Evolutionary conservation across 2,113 vertebrate genomes (phyloP), one percentile per base, ranked within the genome.

Genomic region (human): DNA sequence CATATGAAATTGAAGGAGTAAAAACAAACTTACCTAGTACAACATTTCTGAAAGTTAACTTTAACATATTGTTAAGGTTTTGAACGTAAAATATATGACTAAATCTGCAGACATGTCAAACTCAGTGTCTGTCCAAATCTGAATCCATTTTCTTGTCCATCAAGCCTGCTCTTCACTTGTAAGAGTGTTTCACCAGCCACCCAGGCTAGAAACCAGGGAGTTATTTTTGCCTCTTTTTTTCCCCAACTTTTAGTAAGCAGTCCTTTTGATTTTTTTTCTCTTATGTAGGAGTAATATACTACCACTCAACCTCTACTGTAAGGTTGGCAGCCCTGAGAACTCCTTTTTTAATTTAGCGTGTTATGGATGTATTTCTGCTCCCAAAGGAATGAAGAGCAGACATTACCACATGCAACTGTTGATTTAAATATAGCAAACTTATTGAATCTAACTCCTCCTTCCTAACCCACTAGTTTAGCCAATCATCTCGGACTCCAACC

Each of bases 261-360:
- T 64, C 48, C 90, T 70, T 43, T 8, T 50, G 8, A 59, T 52
- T 73, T 40, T 43, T 73, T 75, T 40, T 59, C n/a, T 89, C 70
- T 38, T 40, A 57, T 97, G 96, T 98, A 97, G 96, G 97, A 98
- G 93, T 97, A 98, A 97, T 97, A 98, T 97, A 98, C 98, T 98
- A 97, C 98, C 48, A 79, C 95, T 94, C 97, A 98, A 96, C 97
- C 97, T 98, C 92, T 97, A 59, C 98, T 98, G 43, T 88, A 97
- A 98, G 97, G 97, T 17, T 97, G 98, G 96, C 57, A 96, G 98
- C 98, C 97, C 97, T 97, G 97, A 97, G 72, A 97, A 97, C 95
- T 98, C 96, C 97, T 97, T 89, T 90, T 45, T 73, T 86, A 88
- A 93, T 97, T 90, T 97, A 97, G 97, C 97, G 98, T 97, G 97